Conservation (phyloP, 2,113 vertebrate species). For the Ammodytes marinus region DNA sequence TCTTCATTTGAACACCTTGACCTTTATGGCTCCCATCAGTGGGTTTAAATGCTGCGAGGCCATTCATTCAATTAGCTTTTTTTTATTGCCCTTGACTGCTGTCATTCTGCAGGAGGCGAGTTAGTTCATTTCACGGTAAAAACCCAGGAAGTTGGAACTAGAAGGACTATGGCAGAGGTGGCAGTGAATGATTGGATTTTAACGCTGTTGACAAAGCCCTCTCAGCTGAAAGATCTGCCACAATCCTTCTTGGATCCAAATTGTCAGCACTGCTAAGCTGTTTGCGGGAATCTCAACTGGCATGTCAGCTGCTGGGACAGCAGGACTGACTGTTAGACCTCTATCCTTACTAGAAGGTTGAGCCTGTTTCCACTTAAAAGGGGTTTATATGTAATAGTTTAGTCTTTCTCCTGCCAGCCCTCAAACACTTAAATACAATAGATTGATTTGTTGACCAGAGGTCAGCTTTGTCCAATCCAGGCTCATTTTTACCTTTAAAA, state of each 20-base stretch:
- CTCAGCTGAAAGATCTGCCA: slow-evolving; percentile 61
- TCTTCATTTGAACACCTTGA: slow-evolving; percentile 54
- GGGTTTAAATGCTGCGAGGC: slow-evolving; percentile 2
- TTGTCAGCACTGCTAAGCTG: slow-evolving; percentile 75
- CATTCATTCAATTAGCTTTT: slow-evolving; percentile 33
- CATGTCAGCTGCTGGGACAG: slow-evolving; percentile 40
- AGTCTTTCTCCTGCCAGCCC: slow-evolving; percentile 19
- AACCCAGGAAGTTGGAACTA: slow-evolving; percentile 37
- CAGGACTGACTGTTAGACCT: slow-evolving; percentile 54
- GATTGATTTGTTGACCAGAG: slow-evolving; percentile 9
- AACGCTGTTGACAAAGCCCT: slow-evolving; percentile 59
- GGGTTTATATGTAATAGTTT: background rate
- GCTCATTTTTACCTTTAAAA: slow-evolving; percentile 23
- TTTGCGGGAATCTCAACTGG: slow-evolving; percentile 52
- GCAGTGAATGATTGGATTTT: slow-evolving; percentile 67
- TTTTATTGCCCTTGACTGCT: slow-evolving; percentile 16
- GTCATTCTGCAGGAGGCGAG: slow-evolving; percentile 29
- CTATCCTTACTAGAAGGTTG: slow-evolving; percentile 50
- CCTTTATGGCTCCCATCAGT: slow-evolving; percentile 42
- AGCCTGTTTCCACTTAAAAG: slow-evolving; percentile 33
- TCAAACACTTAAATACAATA: slow-evolving; percentile 12
- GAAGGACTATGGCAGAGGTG: slow-evolving; percentile 52
- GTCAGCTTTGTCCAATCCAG: slow-evolving; percentile 5
- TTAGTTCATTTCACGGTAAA: slow-evolving; percentile 31
- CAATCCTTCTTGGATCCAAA: slow-evolving; percentile 65